Percentiles rank a stretch among this genome's conserved stretches.
These are phyloP conservation scores for Callopanchax toddi DNA, from an alignment of 2,113 vertebrate genomes.

Conservation along the genomic window DNA sequence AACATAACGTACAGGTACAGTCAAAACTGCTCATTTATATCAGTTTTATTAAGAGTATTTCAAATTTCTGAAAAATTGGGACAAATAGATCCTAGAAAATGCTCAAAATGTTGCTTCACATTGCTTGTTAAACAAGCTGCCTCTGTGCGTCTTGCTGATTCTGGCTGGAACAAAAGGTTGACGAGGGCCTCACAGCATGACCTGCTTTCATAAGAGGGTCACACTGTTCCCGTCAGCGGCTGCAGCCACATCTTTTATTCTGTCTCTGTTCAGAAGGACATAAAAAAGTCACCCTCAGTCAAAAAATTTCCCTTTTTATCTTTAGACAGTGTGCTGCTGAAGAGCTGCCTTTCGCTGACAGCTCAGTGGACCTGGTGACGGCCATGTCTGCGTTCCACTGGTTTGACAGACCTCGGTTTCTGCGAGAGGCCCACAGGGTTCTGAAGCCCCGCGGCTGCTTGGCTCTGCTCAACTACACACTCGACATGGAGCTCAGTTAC, in stretches of 20 bases:
- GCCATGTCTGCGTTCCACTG: constrained; percentile 84
- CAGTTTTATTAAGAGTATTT: too few species aligned
- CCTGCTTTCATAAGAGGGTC: constrained; percentile 26
- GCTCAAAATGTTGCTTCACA: neutral
- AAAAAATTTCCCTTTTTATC: neutral
- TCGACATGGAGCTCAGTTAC: constrained; percentile 77
- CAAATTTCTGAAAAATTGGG: too few species aligned
- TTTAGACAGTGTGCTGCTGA: constrained; percentile 79
- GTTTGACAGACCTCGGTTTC: constrained; percentile 80
- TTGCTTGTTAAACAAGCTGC: neutral
- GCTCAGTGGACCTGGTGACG: constrained; percentile 80
- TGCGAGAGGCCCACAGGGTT: constrained; percentile 77
- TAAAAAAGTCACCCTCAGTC: neutral
- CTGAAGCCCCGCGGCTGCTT: constrained; percentile 80
- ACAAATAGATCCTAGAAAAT: too few species aligned
- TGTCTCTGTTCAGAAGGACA: neutral
- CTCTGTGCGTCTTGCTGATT: neutral
- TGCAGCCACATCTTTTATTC: neutral
- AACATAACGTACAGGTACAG: constrained; percentile 82
- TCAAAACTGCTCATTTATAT: too few species aligned
- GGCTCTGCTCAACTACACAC: constrained; percentile 79
- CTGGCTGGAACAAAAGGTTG: constrained; percentile 16
- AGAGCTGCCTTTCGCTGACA: constrained; percentile 74
- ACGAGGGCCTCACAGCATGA: neutral
- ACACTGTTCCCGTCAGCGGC: neutral